Evolutionary conservation across 2,797 vertebrate genomes (phyloP).

Genomic region (Morelia viridis): DNA sequence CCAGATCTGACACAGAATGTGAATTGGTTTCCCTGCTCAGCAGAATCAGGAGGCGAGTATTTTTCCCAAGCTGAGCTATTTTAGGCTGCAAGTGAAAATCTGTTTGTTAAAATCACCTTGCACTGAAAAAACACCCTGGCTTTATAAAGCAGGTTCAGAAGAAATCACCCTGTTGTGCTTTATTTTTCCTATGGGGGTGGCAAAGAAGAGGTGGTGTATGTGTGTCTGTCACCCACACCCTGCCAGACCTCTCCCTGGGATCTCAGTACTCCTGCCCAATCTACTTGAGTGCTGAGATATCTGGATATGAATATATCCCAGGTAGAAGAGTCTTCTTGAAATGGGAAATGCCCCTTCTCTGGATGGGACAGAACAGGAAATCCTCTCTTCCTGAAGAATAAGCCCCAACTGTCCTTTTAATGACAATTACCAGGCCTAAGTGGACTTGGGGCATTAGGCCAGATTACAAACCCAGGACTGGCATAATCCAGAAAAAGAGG

Average conservation of each 20-base stretch:
- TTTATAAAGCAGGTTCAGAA: background rate
- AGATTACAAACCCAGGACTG: background rate
- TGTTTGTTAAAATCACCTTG: background rate
- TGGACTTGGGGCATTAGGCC: background rate
- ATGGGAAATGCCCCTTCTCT: background rate
- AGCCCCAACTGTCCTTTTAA: background rate
- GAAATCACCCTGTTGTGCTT: background rate
- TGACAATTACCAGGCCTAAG: background rate
- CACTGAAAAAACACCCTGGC: background rate
- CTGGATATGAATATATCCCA: background rate
- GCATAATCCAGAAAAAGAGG: too few relatives aligned
- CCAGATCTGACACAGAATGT: background rate
- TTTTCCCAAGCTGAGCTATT: background rate
- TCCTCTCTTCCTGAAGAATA: background rate
- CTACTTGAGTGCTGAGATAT: background rate
- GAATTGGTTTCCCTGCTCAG: background rate
- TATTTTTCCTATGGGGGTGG: background rate
- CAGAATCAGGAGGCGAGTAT: background rate
- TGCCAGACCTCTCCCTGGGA: background rate
- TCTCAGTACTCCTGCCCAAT: background rate
- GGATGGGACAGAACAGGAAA: background rate
- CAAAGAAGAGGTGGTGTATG: background rate
- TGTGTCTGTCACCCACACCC: background rate
- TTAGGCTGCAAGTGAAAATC: background rate
- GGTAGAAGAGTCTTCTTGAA: background rate